Base-by-base conservation (phyloP, 2,113 vertebrate species). In the Neoarius graeffei region DNA sequence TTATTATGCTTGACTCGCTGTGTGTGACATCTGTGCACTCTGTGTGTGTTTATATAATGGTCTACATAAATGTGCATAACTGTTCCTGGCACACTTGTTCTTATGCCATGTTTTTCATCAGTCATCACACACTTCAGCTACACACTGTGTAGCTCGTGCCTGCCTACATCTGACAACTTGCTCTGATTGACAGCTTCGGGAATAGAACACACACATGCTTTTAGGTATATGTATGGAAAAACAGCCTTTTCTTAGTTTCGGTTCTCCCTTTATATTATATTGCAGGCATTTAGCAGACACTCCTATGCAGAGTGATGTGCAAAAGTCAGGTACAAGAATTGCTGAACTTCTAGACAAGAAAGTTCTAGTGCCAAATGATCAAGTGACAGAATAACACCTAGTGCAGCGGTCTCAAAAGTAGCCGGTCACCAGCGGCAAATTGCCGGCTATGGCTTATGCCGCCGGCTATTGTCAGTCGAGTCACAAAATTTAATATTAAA, bases 1-100 rank as follows among this genome's bases (percentile, higher is more conserved):
- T 86, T 74, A 64, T 86, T 59, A 19, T 56, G n/a, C 84, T n/a
- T 73, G 23, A 74, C 6, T 81, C 50, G 35, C 1, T 88, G 66
- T 84, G 52, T 85, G 54, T 66, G 66, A 13, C 35, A 54, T 71
- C 2, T 77, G 15, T 90, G 62, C 5, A 23, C 7, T 77, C 20
- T 59, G 74, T 69, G 8, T 83, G 23, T 64, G 27, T 85, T 0
- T 50, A 20, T 35, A 30, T 30, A 14, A 27, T 57, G 56, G 56
- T 57, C 1, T 10, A 15, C 5, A 5, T 69, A 74, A 23, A 74
- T 11, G 19, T 48, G 35, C 71, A 23, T 23, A 48, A 42, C 71
- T 20, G 19, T 52, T 77, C 20, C 74, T 52, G 73, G 17, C 69
- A 73, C 17, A 73, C 17, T 20, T 48, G 69, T 42, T 73, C 30